Evolutionary conservation across 2,797 vertebrate genomes (phyloP).

Genomic region (Falco novaeseelandiae): DNA sequence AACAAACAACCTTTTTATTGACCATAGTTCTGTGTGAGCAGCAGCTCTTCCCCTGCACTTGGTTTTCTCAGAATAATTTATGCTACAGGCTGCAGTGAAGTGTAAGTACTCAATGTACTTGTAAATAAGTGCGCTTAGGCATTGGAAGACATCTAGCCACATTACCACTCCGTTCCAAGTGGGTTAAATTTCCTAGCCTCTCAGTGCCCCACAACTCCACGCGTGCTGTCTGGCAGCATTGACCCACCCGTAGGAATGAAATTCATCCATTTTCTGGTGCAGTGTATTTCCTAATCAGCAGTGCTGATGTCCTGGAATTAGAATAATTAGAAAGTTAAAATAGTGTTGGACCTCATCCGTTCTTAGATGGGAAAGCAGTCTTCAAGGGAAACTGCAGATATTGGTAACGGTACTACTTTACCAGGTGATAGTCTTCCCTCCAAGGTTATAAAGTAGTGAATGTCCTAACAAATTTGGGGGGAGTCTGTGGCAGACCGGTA

Average conservation of each 20-base stretch:
- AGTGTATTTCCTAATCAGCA: neutral
- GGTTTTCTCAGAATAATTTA: neutral
- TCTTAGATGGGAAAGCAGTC: neutral
- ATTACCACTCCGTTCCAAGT: fast-evolving
- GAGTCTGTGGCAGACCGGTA: neutral
- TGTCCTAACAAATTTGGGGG: neutral
- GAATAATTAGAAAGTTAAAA: neutral
- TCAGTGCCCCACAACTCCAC: neutral
- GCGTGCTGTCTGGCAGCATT: neutral
- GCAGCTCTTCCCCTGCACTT: neutral
- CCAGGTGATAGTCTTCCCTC: neutral
- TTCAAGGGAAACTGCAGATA: neutral
- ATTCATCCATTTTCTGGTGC: neutral
- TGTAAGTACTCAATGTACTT: neutral
- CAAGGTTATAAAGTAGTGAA: neutral
- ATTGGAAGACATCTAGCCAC: neutral
- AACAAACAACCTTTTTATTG: neutral
- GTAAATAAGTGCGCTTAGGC: neutral
- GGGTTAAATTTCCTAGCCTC: neutral
- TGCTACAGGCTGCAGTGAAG: neutral
- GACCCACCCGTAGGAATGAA: neutral
- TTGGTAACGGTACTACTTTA: neutral
- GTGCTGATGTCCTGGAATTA: neutral
- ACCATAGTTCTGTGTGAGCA: neutral
- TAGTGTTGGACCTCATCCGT: neutral